These are phyloP conservation scores for Cantharis rufa DNA, from an alignment of 2,888 invertebrate species.

Conservation along the genomic window DNA sequence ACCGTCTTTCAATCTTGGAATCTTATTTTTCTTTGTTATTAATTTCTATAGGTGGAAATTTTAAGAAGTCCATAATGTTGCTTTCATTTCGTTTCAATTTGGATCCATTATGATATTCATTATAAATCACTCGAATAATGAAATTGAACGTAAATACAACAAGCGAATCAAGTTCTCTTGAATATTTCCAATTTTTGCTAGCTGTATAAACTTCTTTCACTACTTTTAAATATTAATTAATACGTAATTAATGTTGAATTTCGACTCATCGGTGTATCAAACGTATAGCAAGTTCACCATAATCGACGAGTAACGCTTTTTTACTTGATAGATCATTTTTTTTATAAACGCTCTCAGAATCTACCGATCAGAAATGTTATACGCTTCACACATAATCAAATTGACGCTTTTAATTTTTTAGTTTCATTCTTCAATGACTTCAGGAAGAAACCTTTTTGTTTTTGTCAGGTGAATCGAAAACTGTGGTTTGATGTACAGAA, in stretches of 20 bases:
- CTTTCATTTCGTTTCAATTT: not conserved
- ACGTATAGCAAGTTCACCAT: not conserved
- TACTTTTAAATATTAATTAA: not conserved
- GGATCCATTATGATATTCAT: not conserved
- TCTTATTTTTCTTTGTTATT: conserved; percentile 1
- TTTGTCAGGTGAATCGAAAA: not conserved
- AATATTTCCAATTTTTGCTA: not conserved
- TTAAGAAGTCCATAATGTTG: not conserved
- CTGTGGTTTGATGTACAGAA: not conserved
- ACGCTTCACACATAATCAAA: not conserved
- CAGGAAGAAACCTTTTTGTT: not conserved
- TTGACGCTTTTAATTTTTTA: not conserved
- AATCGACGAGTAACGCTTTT: not conserved
- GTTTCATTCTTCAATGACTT: not conserved
- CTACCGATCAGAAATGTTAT: not conserved
- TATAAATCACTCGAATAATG: not conserved
- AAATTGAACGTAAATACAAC: not conserved
- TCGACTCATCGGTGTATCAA: not conserved
- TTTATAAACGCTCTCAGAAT: not conserved
- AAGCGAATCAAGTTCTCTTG: not conserved
- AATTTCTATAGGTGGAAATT: not conserved
- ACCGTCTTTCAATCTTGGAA: conserved; percentile 1
- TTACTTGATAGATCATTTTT: not conserved
- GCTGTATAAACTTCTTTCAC: not conserved
- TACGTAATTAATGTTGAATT: not conserved